Evolutionary conservation across 2,113 vertebrate species (phyloP), one percentile per base, ranked within the genome.

Genomic region (Casuarius casuarius): DNA sequence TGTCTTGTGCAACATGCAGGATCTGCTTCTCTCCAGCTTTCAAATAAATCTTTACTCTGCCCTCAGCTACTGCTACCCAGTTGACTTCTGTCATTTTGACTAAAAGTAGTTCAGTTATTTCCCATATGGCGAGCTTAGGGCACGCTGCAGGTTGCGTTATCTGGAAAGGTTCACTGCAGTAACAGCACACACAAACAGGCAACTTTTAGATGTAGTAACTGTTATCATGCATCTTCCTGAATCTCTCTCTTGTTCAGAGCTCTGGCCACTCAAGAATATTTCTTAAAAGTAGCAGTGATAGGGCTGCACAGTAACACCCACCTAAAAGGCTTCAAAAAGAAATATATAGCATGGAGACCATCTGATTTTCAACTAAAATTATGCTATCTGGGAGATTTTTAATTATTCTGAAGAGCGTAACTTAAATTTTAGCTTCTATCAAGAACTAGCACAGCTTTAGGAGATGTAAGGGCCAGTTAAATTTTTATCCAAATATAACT

Each of bases 111-210:
- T 49, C 38, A 31, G 15, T 58, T 82, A 26, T 73, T 68, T 72
- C 63, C 76, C n/a, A 15, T 1, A 8, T 3, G 25, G 38, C 0
- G 0, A 71, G 54, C 0, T 1, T 21, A 78, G 19, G 54, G 35
- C 29, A 11, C 20, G 23, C 10, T 35, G 48, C 51, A 70, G 61
- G 35, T 8, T 52, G 61, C 33, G 25, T 40, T 21, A 51, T 8
- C 33, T 51, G 61, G 23, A 20, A 73, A 78, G 2, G 12, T 7
- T 86, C 28, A 22, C 26, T 61, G 67, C 8, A 21, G 26, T 21
- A 73, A 56, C 22, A 79, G 28, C 16, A 59, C 4, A 58, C 5
- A 31, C 7, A 65, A 19, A 65, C 11, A 3, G 6, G 31, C 33
- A 79, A n/a, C 56, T 68, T 88, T 22, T 23, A 58, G 66, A 65